These are phyloP conservation scores for Pogonocherus hispidulus DNA, from an alignment of 2,888 invertebrate genomes.

Conservation along the genomic window DNA sequence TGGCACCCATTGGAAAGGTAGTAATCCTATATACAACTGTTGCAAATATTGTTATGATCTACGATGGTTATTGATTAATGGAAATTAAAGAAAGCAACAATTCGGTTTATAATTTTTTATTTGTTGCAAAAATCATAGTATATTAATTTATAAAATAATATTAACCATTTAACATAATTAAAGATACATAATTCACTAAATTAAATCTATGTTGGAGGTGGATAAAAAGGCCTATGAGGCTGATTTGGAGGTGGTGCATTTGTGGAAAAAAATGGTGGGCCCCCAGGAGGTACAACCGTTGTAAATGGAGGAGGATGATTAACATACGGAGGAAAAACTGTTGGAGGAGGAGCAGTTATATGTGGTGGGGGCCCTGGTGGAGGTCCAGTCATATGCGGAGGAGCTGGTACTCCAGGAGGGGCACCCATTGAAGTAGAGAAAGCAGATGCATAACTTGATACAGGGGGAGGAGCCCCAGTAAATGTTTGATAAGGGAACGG, in stretches of 20 bases:
- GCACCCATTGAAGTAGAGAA: conserved; percentile 65
- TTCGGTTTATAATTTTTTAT: neutral
- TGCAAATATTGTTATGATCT: too few relatives aligned
- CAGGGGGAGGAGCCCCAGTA: conserved; percentile 59
- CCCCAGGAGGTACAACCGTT: conserved; percentile 68
- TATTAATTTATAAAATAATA: neutral
- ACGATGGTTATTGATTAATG: neutral
- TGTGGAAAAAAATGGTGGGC: conserved; percentile 64
- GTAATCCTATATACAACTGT: too few relatives aligned
- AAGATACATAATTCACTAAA: neutral
- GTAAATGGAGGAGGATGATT: conserved; percentile 65
- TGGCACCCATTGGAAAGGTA: too few relatives aligned
- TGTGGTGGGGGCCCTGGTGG: conserved; percentile 70
- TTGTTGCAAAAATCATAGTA: neutral
- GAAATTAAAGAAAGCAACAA: neutral
- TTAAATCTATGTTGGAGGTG: conserved; percentile 41
- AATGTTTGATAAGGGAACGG: conserved; percentile 64
- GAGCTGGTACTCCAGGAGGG: conserved; percentile 42
- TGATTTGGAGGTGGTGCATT: conserved; percentile 60
- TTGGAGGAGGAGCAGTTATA: conserved; percentile 59
- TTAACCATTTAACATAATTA: neutral
- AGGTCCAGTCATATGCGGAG: conserved; percentile 64
- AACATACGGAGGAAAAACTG: conserved; percentile 62
- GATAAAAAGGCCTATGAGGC: conserved; percentile 48
- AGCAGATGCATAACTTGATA: conserved; percentile 59